These are phyloP conservation scores for Amiota communis DNA, from an alignment of 2,888 invertebrate genomes.

Conservation along the genomic window DNA sequence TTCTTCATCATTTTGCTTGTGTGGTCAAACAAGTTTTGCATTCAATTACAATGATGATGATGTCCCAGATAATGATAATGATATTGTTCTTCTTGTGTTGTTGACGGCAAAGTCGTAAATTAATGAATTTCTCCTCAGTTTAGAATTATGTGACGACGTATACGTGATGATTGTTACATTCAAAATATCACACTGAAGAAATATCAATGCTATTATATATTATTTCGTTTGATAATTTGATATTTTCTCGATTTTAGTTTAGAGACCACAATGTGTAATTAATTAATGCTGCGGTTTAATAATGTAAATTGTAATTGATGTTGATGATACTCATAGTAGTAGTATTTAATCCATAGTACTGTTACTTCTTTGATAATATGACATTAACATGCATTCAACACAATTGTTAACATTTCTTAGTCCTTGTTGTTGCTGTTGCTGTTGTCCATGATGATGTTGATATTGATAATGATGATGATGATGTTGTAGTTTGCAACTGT, in stretches of 20 bases:
- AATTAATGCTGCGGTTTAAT: too few relatives aligned
- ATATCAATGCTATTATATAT: slow-evolving; percentile 7
- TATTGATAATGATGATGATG: neutral
- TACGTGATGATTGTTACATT: neutral
- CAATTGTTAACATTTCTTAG: neutral
- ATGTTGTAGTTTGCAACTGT: neutral
- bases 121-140: slow-evolving; percentile 15
- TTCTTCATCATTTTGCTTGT: slow-evolving; percentile 41
- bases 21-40: neutral
- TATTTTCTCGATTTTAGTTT: neutral
- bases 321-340: neutral
- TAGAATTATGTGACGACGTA: neutral
- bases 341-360: too few relatives aligned
- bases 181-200: neutral
- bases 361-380: neutral
- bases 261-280: neutral
- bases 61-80: slow-evolving; percentile 30
- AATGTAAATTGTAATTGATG: slow-evolving; percentile 6
- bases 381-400: slow-evolving; percentile 3
- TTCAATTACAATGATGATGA: neutral
- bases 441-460: neutral
- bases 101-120: slow-evolving; percentile 13
- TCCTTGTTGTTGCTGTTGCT: neutral
- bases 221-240: neutral
- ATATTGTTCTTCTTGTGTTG: slow-evolving; percentile 31